A percentile compares a stretch with the other conserved stretches of the same genome.
Evolutionary conservation across 2,797 vertebrate genomes (phyloP).

Genomic region (Pelodytes ibericus): DNA sequence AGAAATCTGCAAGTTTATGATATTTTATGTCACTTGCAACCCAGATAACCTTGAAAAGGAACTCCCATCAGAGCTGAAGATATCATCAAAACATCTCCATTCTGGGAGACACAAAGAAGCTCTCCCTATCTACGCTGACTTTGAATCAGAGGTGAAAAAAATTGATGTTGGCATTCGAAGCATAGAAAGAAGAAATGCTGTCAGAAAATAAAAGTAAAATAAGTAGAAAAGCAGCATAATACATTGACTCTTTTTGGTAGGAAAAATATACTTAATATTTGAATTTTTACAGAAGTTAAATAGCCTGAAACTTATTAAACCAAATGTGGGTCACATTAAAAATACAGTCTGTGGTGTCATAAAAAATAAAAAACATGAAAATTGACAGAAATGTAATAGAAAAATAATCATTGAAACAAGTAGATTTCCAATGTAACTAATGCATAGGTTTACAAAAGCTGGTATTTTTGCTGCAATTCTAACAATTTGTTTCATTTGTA

Average conservation of each 20-base stretch:
- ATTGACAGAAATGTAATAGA: no score
- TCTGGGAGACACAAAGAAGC: constrained; percentile 56
- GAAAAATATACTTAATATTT: constrained; percentile 50
- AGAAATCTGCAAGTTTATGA: constrained; percentile 26
- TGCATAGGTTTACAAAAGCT: no score
- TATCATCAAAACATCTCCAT: constrained; percentile 58
- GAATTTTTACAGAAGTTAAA: constrained; percentile 37
- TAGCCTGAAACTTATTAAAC: not conserved
- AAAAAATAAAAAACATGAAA: no score
- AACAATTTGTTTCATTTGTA: no score
- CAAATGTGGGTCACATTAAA: not conserved
- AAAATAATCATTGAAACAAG: no score
- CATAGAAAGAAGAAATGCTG: constrained; percentile 43
- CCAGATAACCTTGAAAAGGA: constrained; percentile 61
- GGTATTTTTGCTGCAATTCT: no score
- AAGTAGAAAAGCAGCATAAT: constrained; percentile 47
- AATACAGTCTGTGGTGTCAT: not conserved
- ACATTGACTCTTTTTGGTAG: constrained; percentile 56
- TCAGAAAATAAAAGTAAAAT: constrained; percentile 37
- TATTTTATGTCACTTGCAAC: constrained; percentile 51
- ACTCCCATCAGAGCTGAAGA: constrained; percentile 51
- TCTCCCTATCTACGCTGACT: constrained; percentile 41
- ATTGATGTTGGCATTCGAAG: constrained; percentile 40
- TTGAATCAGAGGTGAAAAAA: constrained; percentile 60
- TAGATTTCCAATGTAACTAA: no score